These are phyloP conservation scores for Cheilosia grossa DNA, from an alignment of 2,888 invertebrate species.

Conservation along the genomic window DNA sequence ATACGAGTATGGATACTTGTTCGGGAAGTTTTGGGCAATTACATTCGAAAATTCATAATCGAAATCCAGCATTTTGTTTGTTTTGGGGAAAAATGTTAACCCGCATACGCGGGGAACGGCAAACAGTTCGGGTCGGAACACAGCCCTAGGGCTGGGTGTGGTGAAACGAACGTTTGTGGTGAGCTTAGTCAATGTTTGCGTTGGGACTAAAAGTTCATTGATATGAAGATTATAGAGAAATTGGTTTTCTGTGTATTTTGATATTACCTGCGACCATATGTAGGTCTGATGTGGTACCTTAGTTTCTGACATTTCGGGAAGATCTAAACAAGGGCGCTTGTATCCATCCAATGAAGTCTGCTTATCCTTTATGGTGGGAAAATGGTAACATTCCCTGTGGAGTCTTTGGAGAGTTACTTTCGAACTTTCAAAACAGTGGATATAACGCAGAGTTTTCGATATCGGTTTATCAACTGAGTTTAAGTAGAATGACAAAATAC, in stretches of 20 bases:
- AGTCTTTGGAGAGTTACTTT: no score
- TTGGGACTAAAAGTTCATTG: conserved; percentile 52
- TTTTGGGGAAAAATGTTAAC: conserved; percentile 50
- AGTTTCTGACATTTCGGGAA: neutral
- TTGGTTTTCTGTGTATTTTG: conserved; percentile 50
- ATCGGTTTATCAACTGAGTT: no score
- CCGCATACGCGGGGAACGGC: conserved; percentile 3
- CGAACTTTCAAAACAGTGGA: no score
- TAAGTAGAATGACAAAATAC: no score
- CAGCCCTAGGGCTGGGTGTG: neutral
- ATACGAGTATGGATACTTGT: conserved; percentile 9
- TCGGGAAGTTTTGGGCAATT: conserved; percentile 63
- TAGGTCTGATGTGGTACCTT: neutral
- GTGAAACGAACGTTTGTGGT: conserved; percentile 37
- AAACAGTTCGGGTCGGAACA: conserved; percentile 30
- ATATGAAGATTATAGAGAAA: conserved; percentile 57
- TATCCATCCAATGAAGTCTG: neutral
- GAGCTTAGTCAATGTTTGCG: conserved; percentile 55
- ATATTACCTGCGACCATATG: conserved; percentile 9
- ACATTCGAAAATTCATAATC: conserved; percentile 71
- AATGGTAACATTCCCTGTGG: no score
- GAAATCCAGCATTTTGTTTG: conserved; percentile 66
- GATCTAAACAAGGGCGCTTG: neutral
- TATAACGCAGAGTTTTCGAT: no score
- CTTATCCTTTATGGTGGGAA: no score